Evolutionary conservation across 2,888 invertebrate genomes (phyloP).

Genomic region (Lithosia quadra): DNA sequence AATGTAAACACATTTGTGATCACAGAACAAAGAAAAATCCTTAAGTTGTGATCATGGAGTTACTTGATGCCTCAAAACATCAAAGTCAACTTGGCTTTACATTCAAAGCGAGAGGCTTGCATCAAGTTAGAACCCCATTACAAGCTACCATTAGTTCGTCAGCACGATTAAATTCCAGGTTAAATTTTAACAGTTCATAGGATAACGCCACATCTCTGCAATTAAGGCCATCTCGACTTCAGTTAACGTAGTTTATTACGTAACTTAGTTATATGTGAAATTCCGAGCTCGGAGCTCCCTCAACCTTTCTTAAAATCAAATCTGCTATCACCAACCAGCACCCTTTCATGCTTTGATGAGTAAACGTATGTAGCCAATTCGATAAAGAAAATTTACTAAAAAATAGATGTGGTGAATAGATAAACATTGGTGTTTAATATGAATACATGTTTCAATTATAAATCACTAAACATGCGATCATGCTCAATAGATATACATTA

Average conservation of each 20-base stretch:
- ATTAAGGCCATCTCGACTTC: conserved; percentile 35
- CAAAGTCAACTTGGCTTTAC: conserved; percentile 57
- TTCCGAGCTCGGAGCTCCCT: conserved; percentile 49
- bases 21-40: too few species aligned
- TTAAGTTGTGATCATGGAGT: conserved; percentile 63
- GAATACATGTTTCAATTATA: not conserved
- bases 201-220: conserved; percentile 52
- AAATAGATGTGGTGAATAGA: not conserved
- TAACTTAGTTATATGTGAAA: conserved; percentile 64
- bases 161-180: conserved; percentile 73
- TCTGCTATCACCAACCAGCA: conserved; percentile 61
- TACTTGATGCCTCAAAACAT: conserved; percentile 60
- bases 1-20: conserved; percentile 58
- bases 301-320: conserved; percentile 59
- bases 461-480: not conserved
- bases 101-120: conserved; percentile 53
- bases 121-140: conserved; percentile 65
- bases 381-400: conserved; percentile 1
- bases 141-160: conserved; percentile 52
- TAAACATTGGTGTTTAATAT: not conserved
- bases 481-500: not conserved
- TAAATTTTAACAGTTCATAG: conserved; percentile 71
- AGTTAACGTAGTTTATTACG: conserved; percentile 48
- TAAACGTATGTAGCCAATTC: conserved; percentile 32
- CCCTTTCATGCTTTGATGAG: conserved; percentile 49